phyloP scores from a whole-genome alignment of 2,888 invertebrate species.

The Lycophotia porphyrea region DNA sequence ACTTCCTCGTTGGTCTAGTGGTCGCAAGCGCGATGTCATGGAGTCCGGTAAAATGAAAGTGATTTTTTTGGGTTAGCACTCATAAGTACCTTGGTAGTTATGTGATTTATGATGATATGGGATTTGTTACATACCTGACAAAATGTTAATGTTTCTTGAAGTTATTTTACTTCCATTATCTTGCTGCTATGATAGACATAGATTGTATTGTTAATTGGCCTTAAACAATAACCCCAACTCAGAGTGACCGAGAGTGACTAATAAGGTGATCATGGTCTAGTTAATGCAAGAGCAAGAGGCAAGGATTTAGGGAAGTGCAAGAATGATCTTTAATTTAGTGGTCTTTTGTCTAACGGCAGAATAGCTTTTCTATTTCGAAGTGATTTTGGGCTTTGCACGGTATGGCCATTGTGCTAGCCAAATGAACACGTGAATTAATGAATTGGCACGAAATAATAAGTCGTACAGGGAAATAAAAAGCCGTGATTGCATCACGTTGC shows the following conservation, averaged over 20 bases:
- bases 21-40: background rate
- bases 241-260: background rate
- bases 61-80: background rate
- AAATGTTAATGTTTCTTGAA: background rate
- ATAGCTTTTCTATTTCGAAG: background rate
- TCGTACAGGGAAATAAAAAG: background rate
- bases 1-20: conserved; percentile 3
- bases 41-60: background rate
- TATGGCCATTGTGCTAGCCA: too few species aligned
- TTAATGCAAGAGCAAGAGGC: background rate
- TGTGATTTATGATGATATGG: background rate
- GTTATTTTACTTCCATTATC: background rate
- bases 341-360: background rate
- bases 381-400: background rate
- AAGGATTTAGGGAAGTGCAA: background rate
- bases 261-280: background rate
- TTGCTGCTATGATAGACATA: background rate
- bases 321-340: background rate
- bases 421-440: too few species aligned
- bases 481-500: background rate
- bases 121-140: background rate
- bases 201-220: background rate
- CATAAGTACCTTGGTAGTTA: background rate
- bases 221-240: background rate
- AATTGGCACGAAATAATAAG: background rate